Evolutionary conservation across 1,140 invertebrate genomes (phyloP).

Genomic region (Rhagoletis zephyria): DNA sequence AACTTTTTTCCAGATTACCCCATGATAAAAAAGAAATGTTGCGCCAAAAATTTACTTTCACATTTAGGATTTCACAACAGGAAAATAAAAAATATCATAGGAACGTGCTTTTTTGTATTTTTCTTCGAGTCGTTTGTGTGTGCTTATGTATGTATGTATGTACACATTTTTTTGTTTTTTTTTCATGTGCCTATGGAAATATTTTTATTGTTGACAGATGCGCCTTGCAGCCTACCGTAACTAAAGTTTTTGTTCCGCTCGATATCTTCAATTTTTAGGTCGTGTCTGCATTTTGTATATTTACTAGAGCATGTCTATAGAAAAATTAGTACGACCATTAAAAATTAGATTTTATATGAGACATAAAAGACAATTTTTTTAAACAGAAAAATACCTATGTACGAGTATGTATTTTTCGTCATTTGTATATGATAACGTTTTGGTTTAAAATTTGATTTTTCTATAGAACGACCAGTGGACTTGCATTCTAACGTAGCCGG

Average conservation of each 20-base stretch:
- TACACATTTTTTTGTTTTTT: background rate
- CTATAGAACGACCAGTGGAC: no score
- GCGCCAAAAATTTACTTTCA: background rate
- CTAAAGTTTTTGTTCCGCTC: constrained; percentile 40
- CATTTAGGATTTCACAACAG: background rate
- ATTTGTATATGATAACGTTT: no score
- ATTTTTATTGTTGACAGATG: constrained; percentile 52
- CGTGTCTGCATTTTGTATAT: background rate
- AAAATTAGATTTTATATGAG: background rate
- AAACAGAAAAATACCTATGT: background rate
- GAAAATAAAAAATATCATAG: constrained; percentile 28
- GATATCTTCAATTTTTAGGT: constrained; percentile 31
- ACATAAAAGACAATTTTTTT: background rate
- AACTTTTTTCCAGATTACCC: no score
- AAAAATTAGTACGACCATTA: constrained; percentile 23
- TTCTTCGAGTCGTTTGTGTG: background rate
- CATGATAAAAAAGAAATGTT: background rate
- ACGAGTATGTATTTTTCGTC: no score
- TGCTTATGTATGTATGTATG: background rate
- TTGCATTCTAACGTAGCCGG: no score
- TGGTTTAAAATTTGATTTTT: no score
- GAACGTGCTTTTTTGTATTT: constrained; percentile 48
- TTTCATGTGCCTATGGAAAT: constrained; percentile 2
- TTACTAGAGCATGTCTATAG: constrained; percentile 33
- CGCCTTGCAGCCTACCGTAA: constrained; percentile 48